Conservation (phyloP, 1,140 invertebrate species). For the Phortica variegata region DNA sequence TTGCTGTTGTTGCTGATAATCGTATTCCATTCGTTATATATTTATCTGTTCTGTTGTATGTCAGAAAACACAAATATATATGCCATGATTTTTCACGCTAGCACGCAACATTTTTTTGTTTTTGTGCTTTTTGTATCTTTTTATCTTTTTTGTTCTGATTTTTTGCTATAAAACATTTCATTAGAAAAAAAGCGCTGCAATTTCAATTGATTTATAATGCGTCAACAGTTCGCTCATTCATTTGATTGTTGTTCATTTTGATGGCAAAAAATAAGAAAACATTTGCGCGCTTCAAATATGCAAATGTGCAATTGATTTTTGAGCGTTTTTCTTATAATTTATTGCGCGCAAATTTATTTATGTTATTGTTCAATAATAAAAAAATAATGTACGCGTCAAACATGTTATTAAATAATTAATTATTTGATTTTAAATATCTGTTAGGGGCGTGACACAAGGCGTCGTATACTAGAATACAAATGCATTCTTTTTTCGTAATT, state of each 20-base stretch:
- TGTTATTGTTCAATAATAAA: not conserved
- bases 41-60: conserved; percentile 42
- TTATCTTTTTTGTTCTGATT: conserved; percentile 33
- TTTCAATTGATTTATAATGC: conserved; percentile 50
- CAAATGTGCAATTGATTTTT: too few relatives aligned
- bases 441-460: not conserved
- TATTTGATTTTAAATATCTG: not conserved
- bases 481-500: too few relatives aligned
- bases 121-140: conserved; percentile 20
- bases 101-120: conserved; percentile 37
- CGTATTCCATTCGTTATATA: conserved; percentile 19
- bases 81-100: conserved; percentile 52
- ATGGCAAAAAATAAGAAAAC: too few relatives aligned
- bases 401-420: not conserved
- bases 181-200: too few relatives aligned
- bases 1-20: conserved; percentile 4
- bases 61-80: conserved; percentile 50
- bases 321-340: too few relatives aligned
- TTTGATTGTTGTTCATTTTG: too few relatives aligned
- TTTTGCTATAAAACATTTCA: conserved; percentile 26
- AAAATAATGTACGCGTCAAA: not conserved
- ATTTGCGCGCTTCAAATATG: too few relatives aligned
- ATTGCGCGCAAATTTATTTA: not conserved
- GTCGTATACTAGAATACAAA: too few relatives aligned
- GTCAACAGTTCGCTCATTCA: conserved; percentile 45